A percentile compares a stretch with the other conserved stretches of the same genome.
Evolutionary conservation across 2,113 vertebrate species (phyloP).

Genomic region (Serinus canaria): DNA sequence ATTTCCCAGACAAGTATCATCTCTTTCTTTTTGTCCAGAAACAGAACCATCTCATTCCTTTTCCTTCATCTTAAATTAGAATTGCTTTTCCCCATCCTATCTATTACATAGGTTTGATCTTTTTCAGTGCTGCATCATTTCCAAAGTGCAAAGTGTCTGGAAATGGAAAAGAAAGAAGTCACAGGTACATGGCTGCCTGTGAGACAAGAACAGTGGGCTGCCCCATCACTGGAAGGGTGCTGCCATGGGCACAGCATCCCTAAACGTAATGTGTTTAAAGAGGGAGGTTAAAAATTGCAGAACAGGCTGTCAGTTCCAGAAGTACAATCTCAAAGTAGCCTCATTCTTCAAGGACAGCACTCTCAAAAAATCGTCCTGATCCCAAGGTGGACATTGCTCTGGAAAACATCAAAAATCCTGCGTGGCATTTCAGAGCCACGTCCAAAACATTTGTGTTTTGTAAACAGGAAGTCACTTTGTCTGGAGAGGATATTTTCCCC

Average conservation of each 20-base stretch:
- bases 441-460: neutral
- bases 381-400: neutral
- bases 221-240: neutral
- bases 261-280: neutral
- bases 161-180: neutral
- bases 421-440: neutral
- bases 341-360: neutral
- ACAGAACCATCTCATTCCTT: accelerated
- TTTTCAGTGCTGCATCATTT: neutral
- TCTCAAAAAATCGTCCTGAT: neutral
- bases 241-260: neutral
- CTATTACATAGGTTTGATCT: neutral
- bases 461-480: slow-evolving; percentile 55
- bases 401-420: neutral
- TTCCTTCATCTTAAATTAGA: neutral
- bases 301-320: neutral
- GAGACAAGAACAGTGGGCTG: accelerated
- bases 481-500: slow-evolving; percentile 1
- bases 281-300: neutral
- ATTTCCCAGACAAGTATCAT: neutral
- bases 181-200: neutral
- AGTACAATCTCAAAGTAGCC: neutral
- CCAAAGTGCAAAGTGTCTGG: neutral
- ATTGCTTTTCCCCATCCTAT: neutral
- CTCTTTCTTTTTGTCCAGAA: neutral